Base-by-base conservation (phyloP, 2,797 vertebrate species). In the Rallus crepitans region DNA sequence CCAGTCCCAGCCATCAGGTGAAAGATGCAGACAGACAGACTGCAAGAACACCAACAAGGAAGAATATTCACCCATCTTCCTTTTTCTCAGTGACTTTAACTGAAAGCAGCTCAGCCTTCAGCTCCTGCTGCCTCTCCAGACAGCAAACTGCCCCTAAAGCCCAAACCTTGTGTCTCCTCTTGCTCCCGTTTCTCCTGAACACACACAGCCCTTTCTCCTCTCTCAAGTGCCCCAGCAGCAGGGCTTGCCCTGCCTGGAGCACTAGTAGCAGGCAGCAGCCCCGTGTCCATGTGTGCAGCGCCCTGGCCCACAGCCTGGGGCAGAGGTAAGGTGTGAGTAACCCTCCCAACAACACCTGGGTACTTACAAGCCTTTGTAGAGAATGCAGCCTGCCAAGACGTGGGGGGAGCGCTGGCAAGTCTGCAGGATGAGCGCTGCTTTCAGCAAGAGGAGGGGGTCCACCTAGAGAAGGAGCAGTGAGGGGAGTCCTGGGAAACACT, bases 361-460 rank as follows among this genome's bases (percentile, higher is more conserved):
- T 61, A 94, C 97, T 98, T 89, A 99, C 99, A 98, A 98, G 94
- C 99, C 98, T 65, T 97, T 97, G 94, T 99, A 99, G n/a, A 99
- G 98, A 77, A 99, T 98, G 79, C 99, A 99, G 82, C 99, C 99
- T 6, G 98, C 99, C 30, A 98, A 97, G 94, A 99, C 91, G 1
- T 98, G 98, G 47, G 98, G 98, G 40, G 98, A 98, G 50, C 99
- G 98, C 97, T 99, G 99, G 96, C 99, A 99, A 1, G 98, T 98
- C 96, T 99, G 99, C 40, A 99, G 96, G 87, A 99, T 99, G 94
- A 99, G 99, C 53, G 99, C 98, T 1, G 99, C 99, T 96, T 99
- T 99, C 60, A 99, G 98, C n/a, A 99, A 57, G 24, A 99, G 98
- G 79, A 99, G 97, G 3, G 99, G 99, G 78, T 99, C 99, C 82